These are phyloP conservation scores for Tricholaema leucomelas DNA, from an alignment of 2,113 vertebrate genomes.

Conservation along the genomic window DNA sequence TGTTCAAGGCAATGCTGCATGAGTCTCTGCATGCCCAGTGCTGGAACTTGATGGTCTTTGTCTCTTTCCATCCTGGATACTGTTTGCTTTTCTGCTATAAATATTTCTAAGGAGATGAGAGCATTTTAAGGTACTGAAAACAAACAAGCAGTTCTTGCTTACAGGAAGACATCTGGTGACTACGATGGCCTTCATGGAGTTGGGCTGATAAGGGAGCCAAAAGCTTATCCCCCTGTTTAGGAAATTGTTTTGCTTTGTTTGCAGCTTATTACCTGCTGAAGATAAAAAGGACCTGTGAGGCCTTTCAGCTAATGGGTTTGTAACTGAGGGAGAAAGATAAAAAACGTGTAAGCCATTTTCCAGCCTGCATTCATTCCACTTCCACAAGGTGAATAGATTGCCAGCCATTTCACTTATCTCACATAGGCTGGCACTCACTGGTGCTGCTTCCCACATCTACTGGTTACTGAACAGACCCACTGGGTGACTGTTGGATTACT, in stretches of 20 bases:
- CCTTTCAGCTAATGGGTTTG: slow-evolving; percentile 21
- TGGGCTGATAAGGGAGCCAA: slow-evolving; percentile 44
- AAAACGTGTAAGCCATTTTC: background rate
- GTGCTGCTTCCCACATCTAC: background rate
- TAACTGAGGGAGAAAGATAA: background rate
- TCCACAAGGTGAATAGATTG: background rate
- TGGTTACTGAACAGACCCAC: background rate
- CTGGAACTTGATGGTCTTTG: slow-evolving; percentile 8
- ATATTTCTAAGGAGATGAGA: slow-evolving; percentile 57
- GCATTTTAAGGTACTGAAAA: slow-evolving; percentile 47
- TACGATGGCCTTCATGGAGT: background rate
- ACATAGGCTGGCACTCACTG: background rate
- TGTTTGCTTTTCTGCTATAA: slow-evolving; percentile 52
- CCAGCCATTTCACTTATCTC: background rate
- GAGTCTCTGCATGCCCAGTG: slow-evolving; percentile 7
- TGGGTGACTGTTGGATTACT: background rate
- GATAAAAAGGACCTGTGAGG: slow-evolving; percentile 20
- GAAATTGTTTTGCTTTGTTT: slow-evolving; percentile 46
- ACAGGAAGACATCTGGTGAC: slow-evolving; percentile 57
- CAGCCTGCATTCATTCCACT: background rate
- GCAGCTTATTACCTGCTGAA: slow-evolving; percentile 12
- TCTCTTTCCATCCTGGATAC: slow-evolving; percentile 54
- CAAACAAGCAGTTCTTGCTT: slow-evolving; percentile 27
- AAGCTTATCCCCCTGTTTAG: background rate
- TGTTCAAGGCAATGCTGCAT: slow-evolving; percentile 26